Evolutionary conservation across 2,888 invertebrate genomes (phyloP).

Genomic region (Rhyacophila evoluta): DNA sequence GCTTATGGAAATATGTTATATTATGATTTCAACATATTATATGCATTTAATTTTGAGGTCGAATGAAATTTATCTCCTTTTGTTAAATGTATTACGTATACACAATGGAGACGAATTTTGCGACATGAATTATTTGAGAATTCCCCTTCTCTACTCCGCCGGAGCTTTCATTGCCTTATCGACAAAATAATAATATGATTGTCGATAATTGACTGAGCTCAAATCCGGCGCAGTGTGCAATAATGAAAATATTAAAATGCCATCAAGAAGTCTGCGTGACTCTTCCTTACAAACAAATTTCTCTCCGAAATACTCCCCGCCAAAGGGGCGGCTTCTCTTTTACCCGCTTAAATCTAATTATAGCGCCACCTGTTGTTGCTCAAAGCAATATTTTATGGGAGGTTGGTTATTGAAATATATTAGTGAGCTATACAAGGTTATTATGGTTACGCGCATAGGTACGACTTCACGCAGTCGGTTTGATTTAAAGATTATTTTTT

Average conservation of each 20-base stretch:
- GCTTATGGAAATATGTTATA: too few relatives aligned
- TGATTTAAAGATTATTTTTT: neutral
- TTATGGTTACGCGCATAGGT: neutral
- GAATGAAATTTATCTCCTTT: too few relatives aligned
- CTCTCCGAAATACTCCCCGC: neutral
- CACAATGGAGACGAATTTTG: neutral
- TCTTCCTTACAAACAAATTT: neutral
- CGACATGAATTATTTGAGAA: neutral
- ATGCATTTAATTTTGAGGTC: too few relatives aligned
- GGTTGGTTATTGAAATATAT: slow-evolving; percentile 7
- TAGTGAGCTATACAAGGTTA: neutral
- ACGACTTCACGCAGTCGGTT: neutral
- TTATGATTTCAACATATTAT: too few relatives aligned
- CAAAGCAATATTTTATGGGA: slow-evolving; percentile 16
- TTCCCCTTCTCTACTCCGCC: neutral
- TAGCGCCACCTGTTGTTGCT: slow-evolving; percentile 22
- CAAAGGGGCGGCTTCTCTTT: neutral
- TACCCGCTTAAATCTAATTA: slow-evolving; percentile 4
- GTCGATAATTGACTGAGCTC: slow-evolving; percentile 5
- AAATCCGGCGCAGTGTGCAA: slow-evolving; percentile 12
- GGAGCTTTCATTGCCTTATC: neutral
- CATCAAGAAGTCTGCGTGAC: neutral
- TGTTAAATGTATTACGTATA: too few relatives aligned
- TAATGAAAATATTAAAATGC: slow-evolving; percentile 1
- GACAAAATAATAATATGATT: neutral